Conservation (phyloP, 2,888 invertebrate species). For the Dione juno region DNA sequence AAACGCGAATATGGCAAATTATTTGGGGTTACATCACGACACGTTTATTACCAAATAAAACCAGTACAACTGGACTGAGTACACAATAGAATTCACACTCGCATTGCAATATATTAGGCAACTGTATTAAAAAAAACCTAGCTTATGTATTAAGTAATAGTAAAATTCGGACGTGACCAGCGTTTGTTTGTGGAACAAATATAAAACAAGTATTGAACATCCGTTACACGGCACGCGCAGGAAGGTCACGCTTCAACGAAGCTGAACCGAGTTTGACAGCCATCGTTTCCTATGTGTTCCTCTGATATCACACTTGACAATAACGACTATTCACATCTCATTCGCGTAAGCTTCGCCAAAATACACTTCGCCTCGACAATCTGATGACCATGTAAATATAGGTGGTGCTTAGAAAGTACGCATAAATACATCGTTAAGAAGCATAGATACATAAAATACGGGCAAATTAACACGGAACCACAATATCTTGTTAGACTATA, state of each 20-base stretch:
- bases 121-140: conserved; percentile 39
- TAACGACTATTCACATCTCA: conserved; percentile 45
- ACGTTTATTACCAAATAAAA: conserved; percentile 18
- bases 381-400: conserved; percentile 61
- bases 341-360: conserved; percentile 60
- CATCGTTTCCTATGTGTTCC: conserved; percentile 54
- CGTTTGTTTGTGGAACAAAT: conserved; percentile 47
- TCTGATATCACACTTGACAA: conserved; percentile 48
- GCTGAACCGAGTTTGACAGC: conserved; percentile 72
- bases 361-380: conserved; percentile 64
- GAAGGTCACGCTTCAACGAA: conserved; percentile 78
- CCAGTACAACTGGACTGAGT: conserved; percentile 33
- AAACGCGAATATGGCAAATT: conserved; percentile 42
- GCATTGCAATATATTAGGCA: conserved; percentile 59
- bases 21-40: conserved; percentile 43
- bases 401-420: conserved; percentile 67
- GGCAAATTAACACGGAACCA: conserved; percentile 47
- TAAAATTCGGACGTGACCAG: conserved; percentile 10
- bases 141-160: conserved; percentile 17
- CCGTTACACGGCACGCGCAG: conserved; percentile 69
- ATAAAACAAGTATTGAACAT: conserved; percentile 63
- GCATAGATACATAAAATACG: conserved; percentile 47
- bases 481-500: conserved; percentile 38
- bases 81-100: conserved; percentile 62
- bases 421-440: conserved; percentile 54